Evolutionary conservation across 2,113 vertebrate species (phyloP), one percentile per base, ranked within the genome.

Genomic region (Mustela lutreola): DNA sequence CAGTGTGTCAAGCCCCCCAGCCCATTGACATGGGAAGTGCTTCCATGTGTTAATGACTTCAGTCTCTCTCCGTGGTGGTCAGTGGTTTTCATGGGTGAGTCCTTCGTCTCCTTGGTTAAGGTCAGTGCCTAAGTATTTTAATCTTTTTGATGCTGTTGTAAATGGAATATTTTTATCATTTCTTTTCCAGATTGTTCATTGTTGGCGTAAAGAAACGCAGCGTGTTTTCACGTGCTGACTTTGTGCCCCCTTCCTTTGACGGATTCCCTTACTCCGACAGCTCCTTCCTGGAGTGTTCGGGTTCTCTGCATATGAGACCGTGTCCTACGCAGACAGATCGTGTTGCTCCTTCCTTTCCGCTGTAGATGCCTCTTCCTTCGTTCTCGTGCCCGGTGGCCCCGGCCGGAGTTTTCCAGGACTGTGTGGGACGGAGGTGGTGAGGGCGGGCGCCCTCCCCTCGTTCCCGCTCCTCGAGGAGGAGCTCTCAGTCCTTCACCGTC

Each of bases 361-460:
- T 8, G 7, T 18, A 19, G 60, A 42, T 7, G 48, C 48, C 45
- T 16, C 50, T 39, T 18, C 5, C 60, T 18, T 65, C 75, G 24
- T 11, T 63, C 62, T 45, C 91, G 5, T 24, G 18, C 58, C 58
- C 24, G 12, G 14, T 1, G 24, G 58, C 71, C 31, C 3, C 5
- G 45, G 45, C 81, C 15, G 3, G 56, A 21, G 26, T 45, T 11
- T 11, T n/a, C 1, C 45, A 21, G 67, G 4, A 2, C 56, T 9
- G 6, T 0, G 58, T 0, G 5, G 42, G 1, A 18, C 11, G 2
- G 15, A 3, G 26, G 75, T 2, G 28, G 6, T 1, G 22, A 6
- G 6, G 2, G 45, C 10, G 0, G 0, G 28, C 5, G 0, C 8
- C 26, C 12, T 12, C 0, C 5, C 42, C 36, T 26, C 3, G 12